Evolutionary conservation across 2,888 invertebrate genomes (phyloP), one percentile per base, ranked within the genome.

Genomic region (Amphipyra berbera): DNA sequence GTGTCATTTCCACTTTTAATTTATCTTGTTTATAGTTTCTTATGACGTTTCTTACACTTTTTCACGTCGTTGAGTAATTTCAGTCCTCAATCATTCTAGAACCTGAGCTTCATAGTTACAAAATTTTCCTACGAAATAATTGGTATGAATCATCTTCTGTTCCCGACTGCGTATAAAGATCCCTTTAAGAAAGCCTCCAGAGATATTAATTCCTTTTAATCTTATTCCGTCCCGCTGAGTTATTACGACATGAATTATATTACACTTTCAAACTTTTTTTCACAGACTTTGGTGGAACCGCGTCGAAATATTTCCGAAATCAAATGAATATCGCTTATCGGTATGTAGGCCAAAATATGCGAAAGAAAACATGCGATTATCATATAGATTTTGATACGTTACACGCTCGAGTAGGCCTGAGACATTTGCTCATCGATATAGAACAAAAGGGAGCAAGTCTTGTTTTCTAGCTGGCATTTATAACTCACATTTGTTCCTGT

Each of bases 141-240:
- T 68, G 12, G 10, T 14, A 41, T 68, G 35, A 50, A 68, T 58
- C 50, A 52, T 68, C 37, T 47, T 53, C 60, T 46, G 37, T 61
- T 53, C 13, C 30, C 14, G 50, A 49, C 50, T 8, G 10, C n/a
- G 40, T 57, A 10, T 61, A 61, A 40, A 57, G 45, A 57, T 61
- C 57, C 44, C 47, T 38, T 30, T 38, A 54, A n/a, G 53, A 40
- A 55, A 52, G 38, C 33, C 14, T 13, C 14, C 21, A 13, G 37
- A 44, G 46, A 58, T 53, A 56, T 47, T 48, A 55, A 52, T 61
- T 57, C 40, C 40, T 54, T 50, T 57, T 68, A 61, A 73, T 68
- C 57, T 54, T 13, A 38, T 48, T 68, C 41, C 10, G 33, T 52
- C 57, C 40, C 59, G 35, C 42, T 68, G 68, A 56, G 45, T 60